Evolutionary conservation across 2,113 vertebrate genomes (phyloP).

Genomic region (Pygoscelis antarcticus): DNA sequence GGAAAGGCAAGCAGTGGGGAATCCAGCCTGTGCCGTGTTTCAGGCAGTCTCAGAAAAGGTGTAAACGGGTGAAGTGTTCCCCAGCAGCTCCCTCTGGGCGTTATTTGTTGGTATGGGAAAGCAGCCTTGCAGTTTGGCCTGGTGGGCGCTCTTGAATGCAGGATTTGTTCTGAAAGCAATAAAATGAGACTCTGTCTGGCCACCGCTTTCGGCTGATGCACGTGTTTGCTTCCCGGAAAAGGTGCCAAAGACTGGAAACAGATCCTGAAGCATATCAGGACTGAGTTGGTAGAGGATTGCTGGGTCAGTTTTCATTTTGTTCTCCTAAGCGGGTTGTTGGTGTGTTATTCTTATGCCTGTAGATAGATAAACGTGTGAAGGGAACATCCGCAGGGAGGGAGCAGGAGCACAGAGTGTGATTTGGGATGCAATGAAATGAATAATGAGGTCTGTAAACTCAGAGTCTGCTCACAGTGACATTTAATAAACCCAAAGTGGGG

Average conservation of each 20-base stretch:
- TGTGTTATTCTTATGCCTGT: neutral
- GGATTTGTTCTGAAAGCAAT: neutral
- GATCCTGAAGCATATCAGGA: neutral
- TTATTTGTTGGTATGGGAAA: neutral
- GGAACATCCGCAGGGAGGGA: neutral
- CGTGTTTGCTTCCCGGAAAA: neutral
- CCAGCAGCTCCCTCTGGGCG: neutral
- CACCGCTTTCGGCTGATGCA: neutral
- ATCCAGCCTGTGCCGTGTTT: neutral
- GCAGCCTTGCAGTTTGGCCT: neutral
- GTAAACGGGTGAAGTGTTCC: neutral
- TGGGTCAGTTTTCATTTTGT: neutral
- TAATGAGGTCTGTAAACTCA: neutral
- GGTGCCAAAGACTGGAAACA: neutral
- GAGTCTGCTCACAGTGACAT: neutral
- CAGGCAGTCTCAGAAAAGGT: neutral
- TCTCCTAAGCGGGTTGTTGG: neutral
- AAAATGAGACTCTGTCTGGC: neutral
- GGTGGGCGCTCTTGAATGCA: neutral
- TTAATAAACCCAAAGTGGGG: neutral
- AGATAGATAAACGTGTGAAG: neutral
- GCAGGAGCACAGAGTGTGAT: neutral
- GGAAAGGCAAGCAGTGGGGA: neutral
- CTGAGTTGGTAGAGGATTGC: neutral
- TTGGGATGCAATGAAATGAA: neutral